Evolutionary conservation across 2,888 invertebrate species (phyloP).

Genomic region (Sphinx pinastri): DNA sequence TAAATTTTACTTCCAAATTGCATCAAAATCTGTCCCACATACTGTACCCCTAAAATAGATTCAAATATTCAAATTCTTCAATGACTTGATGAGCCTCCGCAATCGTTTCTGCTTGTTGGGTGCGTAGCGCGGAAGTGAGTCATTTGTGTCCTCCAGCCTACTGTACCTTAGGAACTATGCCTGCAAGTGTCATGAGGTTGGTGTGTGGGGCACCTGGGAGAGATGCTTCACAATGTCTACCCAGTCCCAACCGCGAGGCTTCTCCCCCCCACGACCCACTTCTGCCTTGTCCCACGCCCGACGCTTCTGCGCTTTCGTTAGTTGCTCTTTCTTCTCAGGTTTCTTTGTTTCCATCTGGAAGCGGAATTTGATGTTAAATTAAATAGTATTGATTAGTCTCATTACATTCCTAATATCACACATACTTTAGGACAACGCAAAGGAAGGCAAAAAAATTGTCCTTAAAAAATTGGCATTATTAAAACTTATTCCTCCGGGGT

Average conservation of each 20-base stretch:
- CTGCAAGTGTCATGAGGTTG: constrained; percentile 59
- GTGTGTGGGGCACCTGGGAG: constrained; percentile 86
- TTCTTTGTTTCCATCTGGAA: constrained; percentile 80
- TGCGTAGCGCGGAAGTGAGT: background rate
- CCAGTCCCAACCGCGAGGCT: constrained; percentile 96
- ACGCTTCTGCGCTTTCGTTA: constrained; percentile 96
- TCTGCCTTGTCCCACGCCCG: constrained; percentile 94
- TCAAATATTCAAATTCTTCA: constrained; percentile 12
- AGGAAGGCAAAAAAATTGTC: no score
- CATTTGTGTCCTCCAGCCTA: background rate
- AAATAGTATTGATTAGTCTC: no score
- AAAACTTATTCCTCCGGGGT: no score
- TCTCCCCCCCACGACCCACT: constrained; percentile 89
- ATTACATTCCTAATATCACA: no score
- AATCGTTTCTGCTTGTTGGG: constrained; percentile 14
- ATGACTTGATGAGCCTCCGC: constrained; percentile 3
- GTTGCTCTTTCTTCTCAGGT: constrained; percentile 89
- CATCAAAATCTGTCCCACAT: no score
- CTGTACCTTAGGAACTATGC: constrained; percentile 17
- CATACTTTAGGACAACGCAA: no score
- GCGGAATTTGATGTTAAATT: background rate
- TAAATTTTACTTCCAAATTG: no score
- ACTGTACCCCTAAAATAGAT: background rate
- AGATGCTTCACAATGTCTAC: constrained; percentile 98
- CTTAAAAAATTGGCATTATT: no score